Evolutionary conservation across 2,797 vertebrate species (phyloP).

Genomic region (Characodon lateralis): DNA sequence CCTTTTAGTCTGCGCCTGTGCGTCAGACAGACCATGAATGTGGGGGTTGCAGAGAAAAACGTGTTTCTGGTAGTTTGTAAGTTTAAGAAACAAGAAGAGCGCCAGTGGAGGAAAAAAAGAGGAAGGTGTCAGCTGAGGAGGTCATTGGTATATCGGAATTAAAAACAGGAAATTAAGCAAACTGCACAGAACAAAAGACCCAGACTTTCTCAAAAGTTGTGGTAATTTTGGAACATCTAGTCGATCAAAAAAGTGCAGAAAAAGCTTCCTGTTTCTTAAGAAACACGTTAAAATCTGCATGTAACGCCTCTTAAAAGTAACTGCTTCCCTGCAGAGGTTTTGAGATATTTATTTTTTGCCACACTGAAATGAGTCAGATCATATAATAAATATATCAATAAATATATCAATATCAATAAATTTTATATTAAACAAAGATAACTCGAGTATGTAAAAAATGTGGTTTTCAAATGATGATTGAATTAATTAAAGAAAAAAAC

Average conservation of each 20-base stretch:
- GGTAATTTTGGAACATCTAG: slow-evolving; percentile 19
- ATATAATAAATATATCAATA: too few relatives aligned
- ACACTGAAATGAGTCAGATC: background rate
- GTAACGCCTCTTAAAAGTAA: background rate
- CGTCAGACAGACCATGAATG: slow-evolving; percentile 1
- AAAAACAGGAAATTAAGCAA: slow-evolving; percentile 4
- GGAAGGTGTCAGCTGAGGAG: slow-evolving; percentile 29
- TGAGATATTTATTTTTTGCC: background rate
- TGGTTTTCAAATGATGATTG: background rate
- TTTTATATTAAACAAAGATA: background rate
- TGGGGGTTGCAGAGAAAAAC: slow-evolving; percentile 20
- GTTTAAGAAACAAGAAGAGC: slow-evolving; percentile 21
- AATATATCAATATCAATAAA: too few relatives aligned
- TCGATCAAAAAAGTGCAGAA: background rate
- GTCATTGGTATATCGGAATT: slow-evolving; percentile 8
- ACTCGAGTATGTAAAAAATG: background rate
- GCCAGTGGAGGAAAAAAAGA: slow-evolving; percentile 14
- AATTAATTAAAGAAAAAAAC: background rate
- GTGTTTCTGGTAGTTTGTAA: slow-evolving; percentile 15
- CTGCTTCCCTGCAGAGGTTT: background rate
- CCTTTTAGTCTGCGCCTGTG: slow-evolving; percentile 36
- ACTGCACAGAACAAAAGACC: slow-evolving; percentile 10
- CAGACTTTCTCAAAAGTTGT: slow-evolving; percentile 1
- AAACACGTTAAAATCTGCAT: background rate
- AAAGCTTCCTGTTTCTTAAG: background rate